Percentiles rank a stretch among this genome's conserved stretches.
These are phyloP conservation scores for Elanus axillaris DNA, from an alignment of 2,113 vertebrate species.

Conservation along the genomic window DNA sequence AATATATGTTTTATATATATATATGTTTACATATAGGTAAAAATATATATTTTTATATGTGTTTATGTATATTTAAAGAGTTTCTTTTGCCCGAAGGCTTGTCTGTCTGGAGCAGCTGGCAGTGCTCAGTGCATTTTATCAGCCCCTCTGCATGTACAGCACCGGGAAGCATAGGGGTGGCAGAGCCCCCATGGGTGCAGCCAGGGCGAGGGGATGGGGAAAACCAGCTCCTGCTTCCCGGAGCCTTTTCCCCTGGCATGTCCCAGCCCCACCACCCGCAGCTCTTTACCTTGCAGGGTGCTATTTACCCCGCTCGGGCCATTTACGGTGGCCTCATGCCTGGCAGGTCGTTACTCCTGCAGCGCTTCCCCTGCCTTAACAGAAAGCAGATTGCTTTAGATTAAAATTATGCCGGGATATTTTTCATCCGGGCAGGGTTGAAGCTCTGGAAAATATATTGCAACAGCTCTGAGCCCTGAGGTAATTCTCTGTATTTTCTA, in stretches of 20 bases:
- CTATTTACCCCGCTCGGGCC: not conserved
- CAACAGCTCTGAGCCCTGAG: not conserved
- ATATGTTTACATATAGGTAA: not conserved
- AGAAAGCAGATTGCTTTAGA: slow-evolving; percentile 10
- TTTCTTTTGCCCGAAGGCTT: not conserved
- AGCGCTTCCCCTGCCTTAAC: not conserved
- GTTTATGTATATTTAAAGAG: not conserved
- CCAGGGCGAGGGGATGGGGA: not conserved
- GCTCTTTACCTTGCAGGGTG: not conserved
- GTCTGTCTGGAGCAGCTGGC: not conserved
- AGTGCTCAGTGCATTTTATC: rapidly evolving
- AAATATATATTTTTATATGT: rapidly evolving
- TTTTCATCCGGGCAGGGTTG: not conserved
- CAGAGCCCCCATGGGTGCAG: rapidly evolving
- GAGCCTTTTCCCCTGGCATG: rapidly evolving
- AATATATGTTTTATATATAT: not conserved
- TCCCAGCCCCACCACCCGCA: not conserved
- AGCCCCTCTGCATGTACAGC: rapidly evolving
- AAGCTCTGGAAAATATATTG: not conserved
- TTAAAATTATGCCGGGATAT: not conserved
- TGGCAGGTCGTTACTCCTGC: not conserved
- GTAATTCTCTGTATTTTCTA: not conserved
- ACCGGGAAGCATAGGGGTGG: not conserved
- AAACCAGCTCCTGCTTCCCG: not conserved
- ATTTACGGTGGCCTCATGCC: slow-evolving; percentile 30